Conservation (phyloP, 2,113 vertebrate species). For the Vidua chalybeata region DNA sequence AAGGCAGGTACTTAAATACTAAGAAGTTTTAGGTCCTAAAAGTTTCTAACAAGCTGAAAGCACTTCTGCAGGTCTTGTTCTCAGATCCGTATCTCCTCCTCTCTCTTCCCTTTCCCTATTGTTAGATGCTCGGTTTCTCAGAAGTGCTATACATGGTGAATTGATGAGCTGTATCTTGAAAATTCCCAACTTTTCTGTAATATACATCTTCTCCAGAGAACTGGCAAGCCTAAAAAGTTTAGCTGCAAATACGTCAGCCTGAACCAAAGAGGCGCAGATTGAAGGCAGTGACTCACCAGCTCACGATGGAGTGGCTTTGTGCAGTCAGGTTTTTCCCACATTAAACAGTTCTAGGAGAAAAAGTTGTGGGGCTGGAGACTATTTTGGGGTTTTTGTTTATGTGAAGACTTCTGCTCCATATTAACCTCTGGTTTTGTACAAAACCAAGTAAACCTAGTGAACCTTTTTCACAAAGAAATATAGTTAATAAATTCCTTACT, state of each 20-base stretch:
- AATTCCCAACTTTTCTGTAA: constrained; percentile 2
- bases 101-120: background rate
- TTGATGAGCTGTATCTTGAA: background rate
- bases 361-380: background rate
- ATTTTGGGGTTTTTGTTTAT: background rate
- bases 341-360: background rate
- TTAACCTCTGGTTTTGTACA: background rate
- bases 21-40: background rate
- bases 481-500: background rate
- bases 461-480: background rate
- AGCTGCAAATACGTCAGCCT: background rate
- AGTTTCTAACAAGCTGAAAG: background rate
- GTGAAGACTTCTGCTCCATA: background rate
- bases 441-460: background rate
- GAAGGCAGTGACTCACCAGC: constrained; percentile 15
- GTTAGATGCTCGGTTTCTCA: background rate
- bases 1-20: background rate
- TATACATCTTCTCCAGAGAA: background rate
- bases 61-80: background rate
- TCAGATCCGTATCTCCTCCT: background rate
- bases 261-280: background rate
- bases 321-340: background rate
- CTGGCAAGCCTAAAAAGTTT: constrained; percentile 22
- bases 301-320: background rate
- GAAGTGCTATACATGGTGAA: background rate